Conservation (phyloP, 2,113 vertebrate genomes). For the Trichomycterus rosablanca region DNA sequence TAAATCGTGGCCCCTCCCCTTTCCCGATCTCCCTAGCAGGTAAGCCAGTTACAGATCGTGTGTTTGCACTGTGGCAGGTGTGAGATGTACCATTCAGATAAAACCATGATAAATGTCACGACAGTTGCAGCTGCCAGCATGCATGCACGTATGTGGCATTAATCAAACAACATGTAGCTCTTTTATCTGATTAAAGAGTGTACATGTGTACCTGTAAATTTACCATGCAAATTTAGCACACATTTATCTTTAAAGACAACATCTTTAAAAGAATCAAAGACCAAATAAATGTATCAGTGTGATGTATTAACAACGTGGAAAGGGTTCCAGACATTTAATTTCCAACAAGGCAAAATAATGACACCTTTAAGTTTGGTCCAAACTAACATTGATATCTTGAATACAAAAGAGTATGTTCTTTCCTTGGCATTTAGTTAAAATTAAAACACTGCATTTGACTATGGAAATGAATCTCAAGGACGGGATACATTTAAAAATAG, state of each 20-base stretch:
- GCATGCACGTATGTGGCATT: conserved; percentile 39
- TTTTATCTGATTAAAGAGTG: conserved; percentile 2
- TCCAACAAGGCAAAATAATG: neutral
- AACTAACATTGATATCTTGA: neutral
- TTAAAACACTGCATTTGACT: too few relatives aligned
- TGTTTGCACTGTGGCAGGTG: conserved; percentile 53
- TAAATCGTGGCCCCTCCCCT: neutral
- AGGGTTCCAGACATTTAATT: conserved; percentile 1
- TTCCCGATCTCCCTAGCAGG: neutral
- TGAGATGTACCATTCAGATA: conserved; percentile 50
- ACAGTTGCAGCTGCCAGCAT: conserved; percentile 42
- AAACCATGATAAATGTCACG: conserved; percentile 52
- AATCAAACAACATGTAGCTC: conserved; percentile 55
- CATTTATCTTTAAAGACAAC: neutral
- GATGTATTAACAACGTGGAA: neutral
- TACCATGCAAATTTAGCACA: conserved; percentile 2
- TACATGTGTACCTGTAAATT: conserved; percentile 19
- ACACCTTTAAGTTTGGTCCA: too few relatives aligned
- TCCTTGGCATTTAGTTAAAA: too few relatives aligned
- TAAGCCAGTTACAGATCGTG: neutral
- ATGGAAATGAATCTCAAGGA: too few relatives aligned
- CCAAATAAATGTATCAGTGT: too few relatives aligned
- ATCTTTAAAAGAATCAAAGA: neutral
- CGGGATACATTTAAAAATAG: too few relatives aligned
- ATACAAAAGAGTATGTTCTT: too few relatives aligned